phyloP scores from a whole-genome alignment of 2,888 invertebrate genomes.

The Stenotaenia linearis region DNA sequence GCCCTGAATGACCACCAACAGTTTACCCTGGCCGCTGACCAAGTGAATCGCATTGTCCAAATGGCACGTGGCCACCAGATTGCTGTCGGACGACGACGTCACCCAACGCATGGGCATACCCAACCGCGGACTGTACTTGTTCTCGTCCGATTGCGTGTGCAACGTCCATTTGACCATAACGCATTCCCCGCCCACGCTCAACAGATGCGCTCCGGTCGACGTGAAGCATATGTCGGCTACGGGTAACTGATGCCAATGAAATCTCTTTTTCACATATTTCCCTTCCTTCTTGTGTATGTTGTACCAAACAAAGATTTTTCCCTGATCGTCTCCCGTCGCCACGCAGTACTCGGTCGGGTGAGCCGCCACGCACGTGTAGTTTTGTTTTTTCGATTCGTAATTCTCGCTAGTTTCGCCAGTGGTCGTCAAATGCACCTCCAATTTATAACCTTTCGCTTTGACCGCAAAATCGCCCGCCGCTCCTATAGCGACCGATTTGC shows the following conservation, averaged over 20 bases:
- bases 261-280: neutral
- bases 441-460: neutral
- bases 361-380: neutral
- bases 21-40: constrained; percentile 48
- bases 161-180: constrained; percentile 71
- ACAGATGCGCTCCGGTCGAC: neutral
- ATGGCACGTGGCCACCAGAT: constrained; percentile 60
- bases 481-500: neutral
- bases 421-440: neutral
- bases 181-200: constrained; percentile 68
- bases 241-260: constrained; percentile 4
- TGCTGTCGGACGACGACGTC: constrained; percentile 57
- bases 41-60: constrained; percentile 59
- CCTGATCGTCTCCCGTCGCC: neutral
- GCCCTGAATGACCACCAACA: constrained; percentile 60
- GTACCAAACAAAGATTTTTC: neutral
- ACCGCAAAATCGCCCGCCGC: neutral
- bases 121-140: constrained; percentile 63
- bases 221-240: neutral
- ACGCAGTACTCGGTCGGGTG: neutral
- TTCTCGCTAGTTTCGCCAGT: neutral
- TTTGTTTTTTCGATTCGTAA: neutral
- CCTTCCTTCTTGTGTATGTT: neutral
- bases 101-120: constrained; percentile 62
- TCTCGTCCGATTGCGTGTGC: constrained; percentile 48